Evolutionary conservation across 2,888 invertebrate genomes (phyloP), one percentile per base, ranked within the genome.

Genomic region (Eupithecia subfuscata): DNA sequence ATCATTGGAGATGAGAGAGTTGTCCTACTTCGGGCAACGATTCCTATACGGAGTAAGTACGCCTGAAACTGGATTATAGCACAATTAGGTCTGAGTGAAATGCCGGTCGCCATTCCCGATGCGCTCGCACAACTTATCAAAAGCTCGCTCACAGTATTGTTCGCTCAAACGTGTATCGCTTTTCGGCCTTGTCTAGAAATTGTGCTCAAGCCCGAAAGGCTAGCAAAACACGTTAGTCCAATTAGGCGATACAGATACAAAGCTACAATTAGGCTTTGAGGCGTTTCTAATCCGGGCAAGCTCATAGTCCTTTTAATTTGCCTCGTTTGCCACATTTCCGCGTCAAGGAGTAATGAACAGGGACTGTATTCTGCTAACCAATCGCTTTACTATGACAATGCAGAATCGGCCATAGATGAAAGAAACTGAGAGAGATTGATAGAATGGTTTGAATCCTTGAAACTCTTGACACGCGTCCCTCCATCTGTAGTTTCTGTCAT

Each of bases 241-340:
- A 85, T 86, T 86, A 78, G 82, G 80, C 82, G 84, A 85, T 84
- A 81, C 77, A 75, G 81, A 87, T 81, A 85, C 85, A 85, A 87
- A 87, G 80, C 82, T 80, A 79, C 83, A 84, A 87, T 86, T 87
- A 81, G 79, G 78, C 82, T 83, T 82, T 80, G 81, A 82, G 80
- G 80, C 79, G 80, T 81, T 80, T 73, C 81, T 79, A 77, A 82
- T 80, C 82, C 84, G 84, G 84, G 81, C 75, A 76, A 73, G 80
- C 80, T 81, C 78, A 79, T 78, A 76, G 81, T 78, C 83, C 81
- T 82, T 84, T 83, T 83, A 83, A 84, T 84, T 85, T 81, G 80
- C 78, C 81, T 81, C 79, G 79, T 40, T 68, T 78, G 78, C 81
- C 73, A 76, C 83, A 82, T 84, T 82, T 83, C 81, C 84, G 80